Conservation (phyloP, 2,797 vertebrate genomes). For the Lateolabrax maculatus region DNA sequence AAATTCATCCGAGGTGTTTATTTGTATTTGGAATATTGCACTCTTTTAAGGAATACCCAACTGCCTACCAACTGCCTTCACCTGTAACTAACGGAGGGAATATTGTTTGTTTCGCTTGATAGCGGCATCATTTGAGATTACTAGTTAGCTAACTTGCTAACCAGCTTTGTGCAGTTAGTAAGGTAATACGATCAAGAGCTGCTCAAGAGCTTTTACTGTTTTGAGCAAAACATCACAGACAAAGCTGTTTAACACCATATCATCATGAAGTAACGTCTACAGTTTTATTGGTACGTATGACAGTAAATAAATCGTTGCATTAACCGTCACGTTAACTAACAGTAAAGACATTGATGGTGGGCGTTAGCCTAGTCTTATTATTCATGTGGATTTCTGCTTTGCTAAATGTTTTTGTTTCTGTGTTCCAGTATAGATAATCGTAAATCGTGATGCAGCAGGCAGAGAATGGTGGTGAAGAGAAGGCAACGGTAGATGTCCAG, state of each 20-base stretch:
- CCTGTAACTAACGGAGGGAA: fast-evolving
- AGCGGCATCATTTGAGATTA: neutral
- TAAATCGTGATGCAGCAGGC: slow-evolving; percentile 75
- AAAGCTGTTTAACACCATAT: slow-evolving; percentile 3
- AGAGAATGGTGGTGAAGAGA: slow-evolving; percentile 59
- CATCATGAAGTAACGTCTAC: slow-evolving; percentile 25
- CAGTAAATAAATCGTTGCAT: fast-evolving
- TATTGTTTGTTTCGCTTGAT: neutral
- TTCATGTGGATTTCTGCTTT: neutral
- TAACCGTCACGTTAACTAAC: neutral
- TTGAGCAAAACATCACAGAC: neutral
- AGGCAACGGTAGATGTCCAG: slow-evolving; percentile 82
- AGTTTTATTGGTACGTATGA: slow-evolving; percentile 7
- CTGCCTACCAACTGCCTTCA: fast-evolving
- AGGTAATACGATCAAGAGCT: slow-evolving; percentile 14
- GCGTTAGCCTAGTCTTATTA: neutral
- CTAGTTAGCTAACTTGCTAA: slow-evolving; percentile 44
- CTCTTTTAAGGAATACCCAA: neutral
- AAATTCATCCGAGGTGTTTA: neutral
- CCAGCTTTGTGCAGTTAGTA: slow-evolving; percentile 34
- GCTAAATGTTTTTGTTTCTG: neutral
- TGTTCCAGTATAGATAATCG: neutral
- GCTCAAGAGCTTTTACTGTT: slow-evolving; percentile 12
- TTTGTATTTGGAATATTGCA: neutral
- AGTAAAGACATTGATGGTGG: neutral